phyloP scores from a whole-genome alignment of 2,888 invertebrate species.

The Eustalomyia histrio region DNA sequence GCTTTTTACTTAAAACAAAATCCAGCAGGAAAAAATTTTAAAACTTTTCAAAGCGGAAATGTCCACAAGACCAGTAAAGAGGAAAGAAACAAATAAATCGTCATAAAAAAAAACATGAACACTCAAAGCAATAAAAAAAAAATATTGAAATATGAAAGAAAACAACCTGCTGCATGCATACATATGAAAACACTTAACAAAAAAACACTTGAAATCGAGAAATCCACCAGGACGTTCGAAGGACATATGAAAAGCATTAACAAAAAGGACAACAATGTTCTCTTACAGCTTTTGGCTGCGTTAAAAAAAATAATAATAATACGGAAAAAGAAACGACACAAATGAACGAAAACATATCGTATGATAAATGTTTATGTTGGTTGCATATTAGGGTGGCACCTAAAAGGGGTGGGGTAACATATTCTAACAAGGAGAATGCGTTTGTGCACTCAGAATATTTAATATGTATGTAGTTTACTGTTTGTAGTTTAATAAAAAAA shows the following conservation, averaged over 20 bases:
- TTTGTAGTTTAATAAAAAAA: too few species aligned
- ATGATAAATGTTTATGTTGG: slow-evolving; percentile 24
- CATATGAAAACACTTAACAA: slow-evolving; percentile 29
- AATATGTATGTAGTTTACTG: too few species aligned
- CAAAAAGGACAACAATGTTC: background rate
- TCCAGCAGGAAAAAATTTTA: slow-evolving; percentile 25
- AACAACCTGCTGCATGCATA: slow-evolving; percentile 66
- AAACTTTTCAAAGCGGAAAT: slow-evolving; percentile 64
- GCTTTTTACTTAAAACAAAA: slow-evolving; percentile 21
- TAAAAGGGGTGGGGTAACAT: too few species aligned
- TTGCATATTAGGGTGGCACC: background rate
- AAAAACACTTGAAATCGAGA: slow-evolving; percentile 55
- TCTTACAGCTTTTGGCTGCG: slow-evolving; percentile 39
- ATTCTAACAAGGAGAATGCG: too few species aligned
- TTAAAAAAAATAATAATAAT: background rate
- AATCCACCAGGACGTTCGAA: slow-evolving; percentile 55
- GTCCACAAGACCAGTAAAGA: slow-evolving; percentile 57
- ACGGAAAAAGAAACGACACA: slow-evolving; percentile 1
- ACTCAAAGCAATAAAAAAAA: slow-evolving; percentile 31
- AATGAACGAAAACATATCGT: slow-evolving; percentile 35
- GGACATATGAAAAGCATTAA: slow-evolving; percentile 42
- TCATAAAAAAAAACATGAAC: slow-evolving; percentile 29
- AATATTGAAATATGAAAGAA: slow-evolving; percentile 32
- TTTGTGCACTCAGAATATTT: too few species aligned
- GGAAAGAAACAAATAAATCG: slow-evolving; percentile 20